Conservation (phyloP, 2,888 invertebrate genomes). For the Parnassius glacialis region DNA sequence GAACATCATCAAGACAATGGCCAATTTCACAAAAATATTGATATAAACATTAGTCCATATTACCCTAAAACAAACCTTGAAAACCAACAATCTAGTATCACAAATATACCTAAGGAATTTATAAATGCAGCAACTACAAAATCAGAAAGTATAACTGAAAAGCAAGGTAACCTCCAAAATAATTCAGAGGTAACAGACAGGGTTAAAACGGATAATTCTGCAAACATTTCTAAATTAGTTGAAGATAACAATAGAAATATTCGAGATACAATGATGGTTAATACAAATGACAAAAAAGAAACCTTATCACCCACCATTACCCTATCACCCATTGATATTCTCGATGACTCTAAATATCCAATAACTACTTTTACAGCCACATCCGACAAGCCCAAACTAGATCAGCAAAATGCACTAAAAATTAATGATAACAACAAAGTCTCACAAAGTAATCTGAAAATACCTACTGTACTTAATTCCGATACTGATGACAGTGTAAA, state of each 20-base stretch:
- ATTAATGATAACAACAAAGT: neutral
- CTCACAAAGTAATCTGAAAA: neutral
- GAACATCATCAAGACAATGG: conserved; percentile 2
- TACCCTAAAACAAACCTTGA: neutral
- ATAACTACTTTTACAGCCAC: neutral
- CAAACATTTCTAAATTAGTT: neutral
- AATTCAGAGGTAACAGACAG: neutral
- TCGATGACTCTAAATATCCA: neutral
- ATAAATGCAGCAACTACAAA: conserved; percentile 6
- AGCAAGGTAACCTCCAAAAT: conserved; percentile 2
- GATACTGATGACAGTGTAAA: neutral
- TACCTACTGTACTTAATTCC: conserved; percentile 1
- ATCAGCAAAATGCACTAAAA: neutral
- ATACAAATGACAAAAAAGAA: conserved; percentile 1
- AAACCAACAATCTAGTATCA: conserved; percentile 1
- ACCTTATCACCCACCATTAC: too few relatives aligned
- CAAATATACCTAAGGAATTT: neutral
- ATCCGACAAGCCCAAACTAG: conserved; percentile 1
- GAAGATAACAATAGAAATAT: conserved; percentile 1
- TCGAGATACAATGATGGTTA: conserved; percentile 8
- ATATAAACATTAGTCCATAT: neutral
- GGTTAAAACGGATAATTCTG: neutral
- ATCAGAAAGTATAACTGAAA: conserved; percentile 6
- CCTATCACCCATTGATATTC: neutral
- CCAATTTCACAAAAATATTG: neutral